These are phyloP conservation scores for Poeciliopsis paucimaculata DNA, from an alignment of 2,797 vertebrate genomes.

Conservation along the genomic window DNA sequence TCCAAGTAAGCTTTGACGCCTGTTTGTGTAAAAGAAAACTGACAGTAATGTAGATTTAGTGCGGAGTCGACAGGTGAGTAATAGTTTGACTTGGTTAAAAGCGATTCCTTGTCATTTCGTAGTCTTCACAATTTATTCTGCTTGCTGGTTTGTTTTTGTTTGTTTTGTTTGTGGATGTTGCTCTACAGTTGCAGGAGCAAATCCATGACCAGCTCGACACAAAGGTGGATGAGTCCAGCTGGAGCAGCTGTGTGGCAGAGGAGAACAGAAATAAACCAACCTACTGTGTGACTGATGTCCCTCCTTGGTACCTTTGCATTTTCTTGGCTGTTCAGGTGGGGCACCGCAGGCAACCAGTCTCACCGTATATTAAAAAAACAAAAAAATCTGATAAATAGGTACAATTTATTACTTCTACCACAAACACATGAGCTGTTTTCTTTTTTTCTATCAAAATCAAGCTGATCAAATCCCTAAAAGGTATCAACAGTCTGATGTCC, in stretches of 20 bases:
- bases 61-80: not conserved
- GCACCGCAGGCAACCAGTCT: not conserved
- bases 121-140: not conserved
- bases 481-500: not conserved
- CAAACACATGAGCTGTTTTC: not conserved
- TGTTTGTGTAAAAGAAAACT: not conserved
- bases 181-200: slow-evolving; percentile 71
- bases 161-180: not conserved
- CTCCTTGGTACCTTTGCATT: slow-evolving; percentile 92
- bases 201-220: slow-evolving; percentile 44
- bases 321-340: slow-evolving; percentile 90
- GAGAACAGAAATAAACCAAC: slow-evolving; percentile 69
- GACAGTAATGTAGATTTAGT: not conserved
- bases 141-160: not conserved
- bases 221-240: not conserved
- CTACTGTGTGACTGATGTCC: slow-evolving; percentile 87
- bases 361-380: too few relatives aligned
- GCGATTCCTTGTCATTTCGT: not conserved
- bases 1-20: not conserved
- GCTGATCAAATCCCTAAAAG: not conserved
- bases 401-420: not conserved
- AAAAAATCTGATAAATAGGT: not conserved
- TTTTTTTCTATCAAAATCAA: not conserved
- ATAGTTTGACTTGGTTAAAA: not conserved
- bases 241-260: not conserved